Evolutionary conservation across 64 coral and sea anemone species (phyloP).

Genomic region (Trachythela sp.): DNA sequence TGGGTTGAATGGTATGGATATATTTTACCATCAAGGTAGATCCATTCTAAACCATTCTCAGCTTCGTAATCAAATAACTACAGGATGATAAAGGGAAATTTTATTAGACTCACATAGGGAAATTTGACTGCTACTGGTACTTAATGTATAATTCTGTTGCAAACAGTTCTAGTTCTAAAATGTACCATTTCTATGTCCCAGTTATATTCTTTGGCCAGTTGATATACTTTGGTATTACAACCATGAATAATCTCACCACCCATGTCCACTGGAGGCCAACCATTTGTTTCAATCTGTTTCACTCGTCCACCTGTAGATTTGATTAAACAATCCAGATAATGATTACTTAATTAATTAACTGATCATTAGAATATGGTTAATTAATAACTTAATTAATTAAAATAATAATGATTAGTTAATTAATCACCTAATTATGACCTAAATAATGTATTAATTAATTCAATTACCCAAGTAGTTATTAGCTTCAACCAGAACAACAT

Average conservation of each 20-base stretch:
- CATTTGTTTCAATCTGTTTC: constrained; percentile 21
- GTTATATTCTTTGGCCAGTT: constrained; percentile 34
- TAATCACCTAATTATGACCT: too few species aligned
- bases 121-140: background rate
- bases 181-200: constrained; percentile 49
- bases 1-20: constrained; percentile 16
- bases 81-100: background rate
- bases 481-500: constrained; percentile 73
- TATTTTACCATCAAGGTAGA: constrained; percentile 48
- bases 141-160: too few species aligned
- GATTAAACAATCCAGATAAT: too few species aligned
- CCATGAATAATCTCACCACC: constrained; percentile 44
- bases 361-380: background rate
- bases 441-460: too few species aligned
- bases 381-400: too few species aligned
- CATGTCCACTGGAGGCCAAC: constrained; percentile 17
- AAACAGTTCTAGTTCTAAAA: too few species aligned
- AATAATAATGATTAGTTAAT: too few species aligned
- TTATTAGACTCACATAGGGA: background rate
- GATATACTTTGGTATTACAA: constrained; percentile 52
- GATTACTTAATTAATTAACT: background rate
- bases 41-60: background rate
- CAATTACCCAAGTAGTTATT: constrained; percentile 70
- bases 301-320: background rate
- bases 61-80: constrained; percentile 28